Base-by-base conservation (phyloP, 2,113 vertebrate species). In the Tragelaphus scriptus region DNA sequence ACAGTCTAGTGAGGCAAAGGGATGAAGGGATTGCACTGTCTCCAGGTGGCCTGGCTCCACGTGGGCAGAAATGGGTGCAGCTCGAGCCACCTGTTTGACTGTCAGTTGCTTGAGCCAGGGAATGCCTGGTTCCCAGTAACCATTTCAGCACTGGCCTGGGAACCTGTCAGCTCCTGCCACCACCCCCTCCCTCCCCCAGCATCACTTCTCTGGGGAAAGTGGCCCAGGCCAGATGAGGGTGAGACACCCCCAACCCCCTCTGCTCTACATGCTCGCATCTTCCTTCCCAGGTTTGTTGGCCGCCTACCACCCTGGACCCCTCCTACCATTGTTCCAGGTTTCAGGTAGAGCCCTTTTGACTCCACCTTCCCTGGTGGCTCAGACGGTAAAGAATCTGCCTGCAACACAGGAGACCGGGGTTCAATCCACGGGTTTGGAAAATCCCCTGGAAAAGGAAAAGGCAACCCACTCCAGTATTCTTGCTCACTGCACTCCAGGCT, bases 101-200 rank as follows among this genome's bases (percentile, higher is more conserved):
- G 77, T 55, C 80, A 68, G 49, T 44, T 85, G 80, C 51, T 40
- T 56, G n/a, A 19, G 56, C 51, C 90, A 36, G 28, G 77, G 58
- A 71, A 32, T 36, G 44, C 44, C 47, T 53, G 15, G 58, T 82
- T 71, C 80, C 79, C 59, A 21, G 36, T 40, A 40, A 49, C 53
- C 82, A 17, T 75, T 49, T 59, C 63, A 28, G 30, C 40, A 40
- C 36, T 28, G n/a, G 40, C 63, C 53, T 36, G 65, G 65, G 59
- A 59, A 86, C 40, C 28, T 2, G 30, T 17, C 19, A 16, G n/a
- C 15, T 86, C 49, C 89, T 28, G 17, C 47, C 13, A 17, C 19
- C 53, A 14, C 26, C 4, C 8, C 7, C 7, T 1, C 44, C 15
- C 23, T 11, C 5, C n/a, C n/a, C 11, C 17, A 30, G 6, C n/a